Evolutionary conservation across 1,140 invertebrate genomes (phyloP).

Genomic region (Caerostris darwini): DNA sequence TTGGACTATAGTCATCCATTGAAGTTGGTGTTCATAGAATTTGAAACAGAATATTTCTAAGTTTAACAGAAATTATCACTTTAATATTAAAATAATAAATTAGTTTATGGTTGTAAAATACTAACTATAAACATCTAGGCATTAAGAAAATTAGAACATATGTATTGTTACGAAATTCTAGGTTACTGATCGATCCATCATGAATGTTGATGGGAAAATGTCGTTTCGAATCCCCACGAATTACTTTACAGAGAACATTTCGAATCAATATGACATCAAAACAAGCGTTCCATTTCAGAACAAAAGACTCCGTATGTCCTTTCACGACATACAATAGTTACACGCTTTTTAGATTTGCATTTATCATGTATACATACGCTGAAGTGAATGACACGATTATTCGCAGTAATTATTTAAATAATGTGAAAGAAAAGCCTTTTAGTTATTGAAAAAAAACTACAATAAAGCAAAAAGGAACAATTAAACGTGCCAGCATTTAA

Average conservation of each 20-base stretch:
- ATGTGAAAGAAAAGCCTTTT: not conserved
- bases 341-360: not conserved
- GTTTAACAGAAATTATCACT: no score
- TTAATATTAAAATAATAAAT: no score
- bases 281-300: not conserved
- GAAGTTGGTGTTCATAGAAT: no score
- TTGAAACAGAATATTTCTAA: no score
- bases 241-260: not conserved
- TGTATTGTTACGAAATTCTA: no score
- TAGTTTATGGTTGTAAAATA: no score
- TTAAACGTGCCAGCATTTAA: not conserved
- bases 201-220: no score
- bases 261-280: not conserved
- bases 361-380: slow-evolving; percentile 5
- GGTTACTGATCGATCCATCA: no score
- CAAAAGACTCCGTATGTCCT: not conserved
- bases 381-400: slow-evolving; percentile 1
- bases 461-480: slow-evolving; percentile 31
- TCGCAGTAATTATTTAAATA: slow-evolving; percentile 23
- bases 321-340: not conserved
- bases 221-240: no score
- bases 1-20: no score
- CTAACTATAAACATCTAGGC: no score
- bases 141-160: no score
- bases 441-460: not conserved